Evolutionary conservation across 2,888 invertebrate species (phyloP), one percentile per base, ranked within the genome.

Genomic region (Artemia sinica): DNA sequence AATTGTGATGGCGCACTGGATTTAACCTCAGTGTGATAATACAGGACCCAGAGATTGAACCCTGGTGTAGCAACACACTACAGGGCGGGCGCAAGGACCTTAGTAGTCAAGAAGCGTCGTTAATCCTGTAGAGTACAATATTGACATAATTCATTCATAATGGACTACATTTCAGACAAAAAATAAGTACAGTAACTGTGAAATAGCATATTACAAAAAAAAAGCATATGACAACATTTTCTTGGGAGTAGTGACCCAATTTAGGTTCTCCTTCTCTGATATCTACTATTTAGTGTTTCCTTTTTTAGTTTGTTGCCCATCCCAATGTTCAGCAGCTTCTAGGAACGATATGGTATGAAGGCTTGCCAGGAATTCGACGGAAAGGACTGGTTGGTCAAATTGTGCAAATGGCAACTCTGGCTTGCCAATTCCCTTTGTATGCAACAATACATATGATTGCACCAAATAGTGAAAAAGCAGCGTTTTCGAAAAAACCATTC

Each of bases 261-360:
- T 14, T 52, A 52, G 13, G 3, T 65, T 66, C 41, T 66, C n/a
- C 68, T 52, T 13, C 13, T 14, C 18, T 65, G n/a, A 48, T 41
- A 48, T 69, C 66, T 65, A 12, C 41, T 12, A 13, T 13, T 65
- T 65, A 41, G 5, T 65, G 1, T 49, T 48, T n/a, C 66, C 49
- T 50, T 11, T 74, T 77, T 51, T 76, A 82, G 82, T 83, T 83
- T 75, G 82, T 82, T 28, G 79, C 82, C 41, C 82, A 83, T 74
- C 80, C 82, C 1, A 82, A 82, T 74, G 82, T 82, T 72, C 83
- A 83, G 73, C 82, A 68, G 76, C 50, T 68, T 68, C 14, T 66
- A 71, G 71, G 74, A 9, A 77, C 79, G 7, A 75, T 81, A 65
- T 81, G 81, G 81, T 81, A 81, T 73, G 80, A 81, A 71, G 82